A percentile compares a stretch with the other conserved stretches of the same genome.
Evolutionary conservation across 2,113 vertebrate species (phyloP).

Genomic region (Siniperca chuatsi): DNA sequence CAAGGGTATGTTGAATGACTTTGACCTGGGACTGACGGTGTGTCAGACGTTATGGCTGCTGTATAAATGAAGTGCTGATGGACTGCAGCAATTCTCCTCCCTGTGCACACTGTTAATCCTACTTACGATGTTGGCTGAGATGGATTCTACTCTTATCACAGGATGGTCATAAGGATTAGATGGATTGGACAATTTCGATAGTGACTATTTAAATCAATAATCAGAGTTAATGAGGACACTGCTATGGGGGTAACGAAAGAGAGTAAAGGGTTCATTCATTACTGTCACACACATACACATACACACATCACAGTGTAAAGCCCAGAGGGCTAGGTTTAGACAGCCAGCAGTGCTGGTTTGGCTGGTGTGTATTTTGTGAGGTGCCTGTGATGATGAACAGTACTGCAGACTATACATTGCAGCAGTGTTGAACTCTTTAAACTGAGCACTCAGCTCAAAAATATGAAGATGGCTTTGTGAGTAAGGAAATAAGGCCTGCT

Average conservation of each 20-base stretch:
- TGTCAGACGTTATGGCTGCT: slow-evolving; percentile 45
- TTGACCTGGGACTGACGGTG: slow-evolving; percentile 43
- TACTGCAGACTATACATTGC: slow-evolving; percentile 49
- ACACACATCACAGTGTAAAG: slow-evolving; percentile 31
- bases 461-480: slow-evolving; percentile 56
- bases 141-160: slow-evolving; percentile 26
- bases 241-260: neutral
- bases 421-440: slow-evolving; percentile 42
- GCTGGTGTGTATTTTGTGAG: slow-evolving; percentile 71
- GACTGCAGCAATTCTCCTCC: slow-evolving; percentile 36
- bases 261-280: slow-evolving; percentile 26
- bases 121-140: slow-evolving; percentile 11
- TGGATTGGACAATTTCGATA: slow-evolving; percentile 17
- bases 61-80: slow-evolving; percentile 64
- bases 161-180: neutral
- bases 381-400: slow-evolving; percentile 80
- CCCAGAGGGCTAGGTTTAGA: slow-evolving; percentile 27
- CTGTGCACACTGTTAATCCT: slow-evolving; percentile 16
- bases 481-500: slow-evolving; percentile 32
- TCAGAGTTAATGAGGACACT: slow-evolving; percentile 36
- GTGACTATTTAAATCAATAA: slow-evolving; percentile 45
- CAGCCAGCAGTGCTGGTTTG: slow-evolving; percentile 34
- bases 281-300: slow-evolving; percentile 26
- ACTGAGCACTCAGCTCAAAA: slow-evolving; percentile 44
- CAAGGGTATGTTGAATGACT: slow-evolving; percentile 41